Conservation (phyloP, 2,888 invertebrate species). For the Nowickia ferox region DNA sequence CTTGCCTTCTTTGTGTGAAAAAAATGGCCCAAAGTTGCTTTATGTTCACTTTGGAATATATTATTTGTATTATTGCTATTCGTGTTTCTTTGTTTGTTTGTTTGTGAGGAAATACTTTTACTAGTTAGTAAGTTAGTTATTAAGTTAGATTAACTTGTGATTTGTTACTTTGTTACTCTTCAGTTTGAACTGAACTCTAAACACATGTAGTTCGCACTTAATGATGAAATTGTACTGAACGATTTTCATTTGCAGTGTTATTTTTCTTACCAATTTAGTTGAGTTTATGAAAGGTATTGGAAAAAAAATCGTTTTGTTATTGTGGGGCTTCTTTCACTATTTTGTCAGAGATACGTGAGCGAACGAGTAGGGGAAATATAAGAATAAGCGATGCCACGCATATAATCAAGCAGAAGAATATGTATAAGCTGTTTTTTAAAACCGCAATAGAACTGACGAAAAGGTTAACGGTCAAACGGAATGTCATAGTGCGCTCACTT, state of each 20-base stretch:
- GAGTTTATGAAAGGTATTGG: constrained; percentile 58
- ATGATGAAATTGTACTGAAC: constrained; percentile 63
- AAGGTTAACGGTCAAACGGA: too few relatives aligned
- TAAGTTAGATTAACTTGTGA: constrained; percentile 62
- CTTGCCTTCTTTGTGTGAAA: background rate
- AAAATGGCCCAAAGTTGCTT: constrained; percentile 52
- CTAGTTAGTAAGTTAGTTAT: constrained; percentile 43
- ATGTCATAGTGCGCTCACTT: too few relatives aligned
- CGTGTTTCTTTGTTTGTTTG: background rate
- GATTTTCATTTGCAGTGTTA: constrained; percentile 37
- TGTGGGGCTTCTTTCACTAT: constrained; percentile 66
- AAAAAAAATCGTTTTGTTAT: constrained; percentile 63
- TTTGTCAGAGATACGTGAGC: constrained; percentile 38
- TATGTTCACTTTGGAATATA: constrained; percentile 33
- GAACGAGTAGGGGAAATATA: constrained; percentile 6
- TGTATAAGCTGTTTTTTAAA: background rate
- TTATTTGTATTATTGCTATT: background rate
- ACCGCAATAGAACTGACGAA: too few relatives aligned
- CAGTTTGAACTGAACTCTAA: constrained; percentile 44
- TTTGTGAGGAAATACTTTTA: constrained; percentile 56
- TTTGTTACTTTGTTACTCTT: constrained; percentile 61
- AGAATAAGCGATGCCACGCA: background rate
- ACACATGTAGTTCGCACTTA: constrained; percentile 58
- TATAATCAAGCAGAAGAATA: background rate
- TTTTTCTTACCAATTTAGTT: constrained; percentile 54